Base-by-base conservation (phyloP, 2,888 invertebrate genomes). In the Sussaba pulchella region DNA sequence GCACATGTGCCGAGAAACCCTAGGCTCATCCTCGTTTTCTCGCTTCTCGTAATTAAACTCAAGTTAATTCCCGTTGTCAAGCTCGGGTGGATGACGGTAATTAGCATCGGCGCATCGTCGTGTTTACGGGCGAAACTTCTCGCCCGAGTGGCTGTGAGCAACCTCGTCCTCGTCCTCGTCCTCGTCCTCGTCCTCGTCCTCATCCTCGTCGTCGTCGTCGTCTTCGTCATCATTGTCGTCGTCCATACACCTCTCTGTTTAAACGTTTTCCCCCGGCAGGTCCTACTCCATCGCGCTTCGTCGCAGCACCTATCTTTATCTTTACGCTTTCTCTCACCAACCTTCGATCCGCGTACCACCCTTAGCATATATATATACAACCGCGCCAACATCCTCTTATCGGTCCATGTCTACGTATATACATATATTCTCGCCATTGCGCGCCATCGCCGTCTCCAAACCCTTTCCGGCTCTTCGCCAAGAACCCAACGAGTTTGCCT, bases 31-130 rank as follows among this genome's bases (percentile, higher is more conserved):
- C 57, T 70, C 67, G 72, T 39, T 78, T 64, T 63, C 75, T 59
- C 59, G 59, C 74, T 71, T 17, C 75, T 83, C 73, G 81, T 83
- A 86, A 87, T 88, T 88, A 87, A 86, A 85, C 77, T 82, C 79
- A 82, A 84, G 84, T 85, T 87, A 86, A 88, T 85, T 83, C 76
- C 74, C 79, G 78, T 85, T 85, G 85, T 85, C 83, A 76, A 79
- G 80, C 78, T 82, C 45, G 41, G 50, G 63, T 72, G 70, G 82
- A 73, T 79, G 79, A 87, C 73, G 83, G 78, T 88, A 87, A 88
- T 87, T 87, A 86, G 85, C 83, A 87, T 86, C 71, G 84, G 83
- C 78, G 78, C 81, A 83, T 83, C 74, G 61, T 54, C 81, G 82
- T 84, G 82, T 86, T 85, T 83, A 87, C 76, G 72, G 31, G 47